phyloP scores from a whole-genome alignment of 2,113 vertebrate genomes.

The Trematomus loennbergii region DNA sequence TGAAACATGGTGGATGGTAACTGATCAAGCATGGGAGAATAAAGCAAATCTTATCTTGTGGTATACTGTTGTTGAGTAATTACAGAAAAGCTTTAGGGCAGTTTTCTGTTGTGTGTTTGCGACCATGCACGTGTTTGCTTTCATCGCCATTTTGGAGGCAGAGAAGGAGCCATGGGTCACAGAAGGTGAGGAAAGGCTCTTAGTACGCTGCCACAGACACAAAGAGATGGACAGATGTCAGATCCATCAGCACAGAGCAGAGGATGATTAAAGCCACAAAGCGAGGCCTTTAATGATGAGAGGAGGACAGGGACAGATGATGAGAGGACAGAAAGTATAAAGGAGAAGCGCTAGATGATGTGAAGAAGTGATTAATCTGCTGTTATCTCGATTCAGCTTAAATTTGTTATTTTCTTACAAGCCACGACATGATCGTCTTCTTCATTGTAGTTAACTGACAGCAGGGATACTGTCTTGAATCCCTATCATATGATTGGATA shows the following conservation, averaged over 20 bases:
- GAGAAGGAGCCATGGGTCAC: constrained; percentile 5
- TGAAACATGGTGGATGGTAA: not conserved
- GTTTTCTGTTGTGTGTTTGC: not conserved
- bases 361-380: not conserved
- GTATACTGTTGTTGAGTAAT: not conserved
- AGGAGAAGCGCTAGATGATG: not conserved
- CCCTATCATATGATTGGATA: not conserved
- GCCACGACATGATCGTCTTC: no score
- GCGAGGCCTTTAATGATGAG: not conserved
- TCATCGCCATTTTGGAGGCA: constrained; percentile 17
- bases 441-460: not conserved
- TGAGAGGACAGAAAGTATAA: not conserved
- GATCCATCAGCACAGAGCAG: constrained; percentile 6
- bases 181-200: constrained; percentile 7
- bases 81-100: not conserved
- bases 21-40: no score
- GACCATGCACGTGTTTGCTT: constrained; percentile 22
- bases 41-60: not conserved
- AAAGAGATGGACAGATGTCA: constrained; percentile 24
- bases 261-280: constrained; percentile 42
- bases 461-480: not conserved
- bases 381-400: constrained; percentile 3
- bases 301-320: not conserved
- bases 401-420: not conserved
- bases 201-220: constrained; percentile 8